Base-by-base conservation (phyloP, 2,888 invertebrate genomes). In the Amphipoea oculea region DNA sequence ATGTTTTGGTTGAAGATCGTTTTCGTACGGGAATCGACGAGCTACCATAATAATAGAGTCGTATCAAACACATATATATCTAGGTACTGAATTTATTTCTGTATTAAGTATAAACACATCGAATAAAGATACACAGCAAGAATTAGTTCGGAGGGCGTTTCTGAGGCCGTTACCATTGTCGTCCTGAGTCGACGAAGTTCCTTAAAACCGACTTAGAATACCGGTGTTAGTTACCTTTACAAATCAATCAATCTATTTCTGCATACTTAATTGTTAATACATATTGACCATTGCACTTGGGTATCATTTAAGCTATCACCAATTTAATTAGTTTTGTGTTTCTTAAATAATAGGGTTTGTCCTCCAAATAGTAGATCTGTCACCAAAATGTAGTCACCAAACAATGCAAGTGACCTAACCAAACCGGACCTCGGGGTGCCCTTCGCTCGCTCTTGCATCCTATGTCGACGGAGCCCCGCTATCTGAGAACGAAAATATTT, bases 241-340 rank as follows among this genome's bases (percentile, higher is more conserved):
- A 42, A 54, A 74, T 77, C 36, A 67, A 79, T 74, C 14, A 79
- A 65, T 63, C 1, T 42, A 63, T 54, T 51, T 36, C 14, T 79
- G 17, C 42, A 57, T 76, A 42, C 14, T 20, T 29, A 29, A 68
- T n/a, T 70, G n/a, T 23, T 42, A 40, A 36, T 62, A 66, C 42
- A 42, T 42, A 73, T 48, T 48, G 20, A 69, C 45, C n/a, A 77
- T 72, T 76, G 51, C 62, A 63, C 29, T 78, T 75, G n/a, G n/a
- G n/a, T n/a, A n/a, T n/a, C n/a, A n/a, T n/a, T n/a, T n/a, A n/a
- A n/a, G n/a, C n/a, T n/a, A n/a, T n/a, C n/a, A n/a, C n/a, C n/a
- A n/a, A n/a, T n/a, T n/a, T n/a, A n/a, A n/a, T n/a, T n/a, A n/a
- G n/a, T n/a, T n/a, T n/a, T n/a, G n/a, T n/a, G n/a, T n/a, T n/a